phyloP scores from a whole-genome alignment of 2,797 vertebrate genomes.

The Lates japonicus region DNA sequence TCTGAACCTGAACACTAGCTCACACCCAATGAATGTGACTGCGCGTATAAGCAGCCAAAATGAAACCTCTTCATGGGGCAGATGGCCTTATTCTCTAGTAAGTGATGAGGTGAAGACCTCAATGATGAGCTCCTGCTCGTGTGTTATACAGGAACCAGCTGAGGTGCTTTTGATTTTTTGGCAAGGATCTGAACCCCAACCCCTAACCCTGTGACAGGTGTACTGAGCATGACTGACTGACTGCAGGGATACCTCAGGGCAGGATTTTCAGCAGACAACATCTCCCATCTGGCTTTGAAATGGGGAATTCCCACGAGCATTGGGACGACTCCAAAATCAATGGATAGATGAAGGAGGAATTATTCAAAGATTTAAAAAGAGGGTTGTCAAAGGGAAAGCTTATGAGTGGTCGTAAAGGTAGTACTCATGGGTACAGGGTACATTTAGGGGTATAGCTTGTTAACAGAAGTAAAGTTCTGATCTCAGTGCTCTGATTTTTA shows the following conservation, averaged over 20 bases:
- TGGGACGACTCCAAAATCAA: not conserved
- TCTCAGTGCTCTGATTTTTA: conserved; percentile 2
- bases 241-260: not conserved
- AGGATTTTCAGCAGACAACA: not conserved
- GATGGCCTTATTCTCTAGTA: not conserved
- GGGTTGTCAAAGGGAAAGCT: not conserved
- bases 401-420: not conserved
- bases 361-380: not conserved
- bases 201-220: not conserved
- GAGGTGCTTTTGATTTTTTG: not conserved
- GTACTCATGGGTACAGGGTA: not conserved
- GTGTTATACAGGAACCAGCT: conserved; percentile 1
- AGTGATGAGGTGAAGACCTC: not conserved
- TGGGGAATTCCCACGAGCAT: not conserved
- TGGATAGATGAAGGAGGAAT: not conserved
- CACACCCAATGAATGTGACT: not conserved
- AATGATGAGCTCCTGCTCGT: not conserved
- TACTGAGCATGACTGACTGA: not conserved
- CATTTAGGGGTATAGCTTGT: not conserved
- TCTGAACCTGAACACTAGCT: not conserved
- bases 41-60: not conserved
- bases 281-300: conserved; percentile 25
- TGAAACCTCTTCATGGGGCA: conserved; percentile 8
- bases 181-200: not conserved
- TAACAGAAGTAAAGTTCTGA: conserved; percentile 7